Percentiles rank a stretch among this genome's conserved stretches.
phyloP scores from a whole-genome alignment of 1,140 invertebrate genomes.

The Drosophila jambulina region DNA sequence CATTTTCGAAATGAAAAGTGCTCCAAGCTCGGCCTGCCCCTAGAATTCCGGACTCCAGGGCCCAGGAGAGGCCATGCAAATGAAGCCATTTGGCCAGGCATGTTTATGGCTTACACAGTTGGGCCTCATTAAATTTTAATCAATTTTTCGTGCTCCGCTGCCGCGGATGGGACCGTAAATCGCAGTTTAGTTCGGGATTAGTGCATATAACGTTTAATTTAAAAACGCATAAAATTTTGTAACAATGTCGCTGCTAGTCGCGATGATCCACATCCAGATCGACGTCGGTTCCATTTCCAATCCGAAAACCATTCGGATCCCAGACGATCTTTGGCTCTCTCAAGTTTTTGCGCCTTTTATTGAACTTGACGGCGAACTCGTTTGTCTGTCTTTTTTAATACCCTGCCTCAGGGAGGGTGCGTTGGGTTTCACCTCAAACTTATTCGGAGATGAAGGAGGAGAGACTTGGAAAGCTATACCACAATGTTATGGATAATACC shows the following conservation, averaged over 20 bases:
- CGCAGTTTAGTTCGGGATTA: conserved; percentile 79
- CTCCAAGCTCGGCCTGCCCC: conserved; percentile 40
- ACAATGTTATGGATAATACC: too few species aligned
- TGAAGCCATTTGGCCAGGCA: conserved; percentile 72
- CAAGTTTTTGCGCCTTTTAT: conserved; percentile 73
- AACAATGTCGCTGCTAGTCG: conserved; percentile 70
- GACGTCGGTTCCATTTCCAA: conserved; percentile 4
- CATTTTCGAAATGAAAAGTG: conserved; percentile 72
- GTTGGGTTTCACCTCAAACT: too few species aligned
- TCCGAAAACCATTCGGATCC: conserved; percentile 11
- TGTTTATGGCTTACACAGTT: conserved; percentile 77
- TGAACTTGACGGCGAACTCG: conserved; percentile 47
- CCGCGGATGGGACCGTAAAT: conserved; percentile 64
- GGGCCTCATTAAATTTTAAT: conserved; percentile 79
- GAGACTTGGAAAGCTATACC: too few species aligned
- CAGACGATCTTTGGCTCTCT: conserved; percentile 32
- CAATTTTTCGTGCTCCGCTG: conserved; percentile 68
- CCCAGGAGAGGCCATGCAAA: conserved; percentile 55
- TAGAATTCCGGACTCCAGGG: conserved; percentile 2
- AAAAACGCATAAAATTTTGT: conserved; percentile 83
- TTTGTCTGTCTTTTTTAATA: conserved; percentile 26
- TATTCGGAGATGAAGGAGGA: too few species aligned
- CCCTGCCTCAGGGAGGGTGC: neutral
- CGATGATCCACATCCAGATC: conserved; percentile 5
- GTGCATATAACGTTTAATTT: conserved; percentile 84